Conservation (phyloP, 2,113 vertebrate genomes). For the Vombatus ursinus region DNA sequence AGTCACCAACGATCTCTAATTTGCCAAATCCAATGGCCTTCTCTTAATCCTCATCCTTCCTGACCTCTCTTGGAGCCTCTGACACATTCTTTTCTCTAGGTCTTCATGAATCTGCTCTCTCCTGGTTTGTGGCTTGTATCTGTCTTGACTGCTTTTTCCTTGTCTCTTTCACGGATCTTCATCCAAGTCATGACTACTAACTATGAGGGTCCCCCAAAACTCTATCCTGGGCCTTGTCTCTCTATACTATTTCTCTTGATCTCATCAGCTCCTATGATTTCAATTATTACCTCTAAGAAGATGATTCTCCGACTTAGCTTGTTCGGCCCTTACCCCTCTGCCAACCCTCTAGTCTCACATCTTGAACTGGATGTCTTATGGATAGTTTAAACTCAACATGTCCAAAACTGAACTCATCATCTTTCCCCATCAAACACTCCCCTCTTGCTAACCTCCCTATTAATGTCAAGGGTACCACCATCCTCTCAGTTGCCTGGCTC, state of each 20-base stretch:
- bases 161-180: no score
- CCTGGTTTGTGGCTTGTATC: no score
- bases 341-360: slow-evolving; percentile 4
- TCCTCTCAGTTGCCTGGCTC: not conserved
- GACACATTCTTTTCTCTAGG: not conserved
- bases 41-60: not conserved
- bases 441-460: not conserved
- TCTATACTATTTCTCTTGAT: not conserved
- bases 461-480: not conserved
- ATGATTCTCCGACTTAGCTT: not conserved
- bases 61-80: no score
- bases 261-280: not conserved
- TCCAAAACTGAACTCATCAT: not conserved
- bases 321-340: no score
- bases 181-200: no score
- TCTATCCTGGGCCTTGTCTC: not conserved
- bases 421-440: not conserved
- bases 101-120: no score
- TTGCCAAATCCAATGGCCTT: not conserved
- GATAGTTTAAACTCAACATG: not conserved
- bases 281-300: not conserved
- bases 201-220: not conserved
- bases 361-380: not conserved
- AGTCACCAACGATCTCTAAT: not conserved
- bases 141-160: no score